Evolutionary conservation across 2,113 vertebrate genomes (phyloP).

Genomic region (Cygnus atratus): DNA sequence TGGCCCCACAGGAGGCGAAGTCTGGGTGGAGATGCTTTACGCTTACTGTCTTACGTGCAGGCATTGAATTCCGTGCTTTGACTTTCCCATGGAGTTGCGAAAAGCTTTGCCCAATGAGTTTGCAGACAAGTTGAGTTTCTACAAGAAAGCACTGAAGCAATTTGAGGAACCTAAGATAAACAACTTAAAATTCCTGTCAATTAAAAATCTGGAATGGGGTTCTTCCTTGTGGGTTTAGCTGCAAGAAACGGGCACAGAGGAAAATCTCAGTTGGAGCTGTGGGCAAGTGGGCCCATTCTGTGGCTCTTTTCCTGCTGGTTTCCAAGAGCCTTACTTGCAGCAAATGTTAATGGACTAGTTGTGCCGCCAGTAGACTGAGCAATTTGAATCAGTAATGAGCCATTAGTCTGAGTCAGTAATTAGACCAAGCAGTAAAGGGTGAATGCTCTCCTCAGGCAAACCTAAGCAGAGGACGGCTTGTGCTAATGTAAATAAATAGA

Average conservation of each 20-base stretch:
- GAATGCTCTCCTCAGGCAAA: background rate
- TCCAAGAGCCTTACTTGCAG: constrained; percentile 8
- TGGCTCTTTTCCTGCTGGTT: background rate
- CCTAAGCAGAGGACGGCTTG: background rate
- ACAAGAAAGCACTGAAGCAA: background rate
- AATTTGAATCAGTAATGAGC: constrained; percentile 36
- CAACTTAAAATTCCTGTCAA: background rate
- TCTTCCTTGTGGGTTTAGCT: background rate
- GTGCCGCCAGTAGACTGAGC: background rate
- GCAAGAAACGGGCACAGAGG: background rate
- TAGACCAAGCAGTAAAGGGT: background rate
- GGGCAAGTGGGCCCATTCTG: background rate
- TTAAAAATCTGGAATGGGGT: background rate
- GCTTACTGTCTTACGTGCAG: accelerated
- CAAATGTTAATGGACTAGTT: constrained; percentile 17
- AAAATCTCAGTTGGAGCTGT: background rate
- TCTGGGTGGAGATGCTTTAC: background rate
- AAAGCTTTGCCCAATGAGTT: background rate
- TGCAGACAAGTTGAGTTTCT: background rate
- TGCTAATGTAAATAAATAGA: constrained; percentile 1
- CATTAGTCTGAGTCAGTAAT: constrained; percentile 44
- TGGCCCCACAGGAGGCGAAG: background rate
- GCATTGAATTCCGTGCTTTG: background rate
- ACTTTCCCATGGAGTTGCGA: background rate
- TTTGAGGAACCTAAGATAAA: background rate